Base-by-base conservation (phyloP, 1,140 invertebrate genomes). In the Sinonovacula constricta region DNA sequence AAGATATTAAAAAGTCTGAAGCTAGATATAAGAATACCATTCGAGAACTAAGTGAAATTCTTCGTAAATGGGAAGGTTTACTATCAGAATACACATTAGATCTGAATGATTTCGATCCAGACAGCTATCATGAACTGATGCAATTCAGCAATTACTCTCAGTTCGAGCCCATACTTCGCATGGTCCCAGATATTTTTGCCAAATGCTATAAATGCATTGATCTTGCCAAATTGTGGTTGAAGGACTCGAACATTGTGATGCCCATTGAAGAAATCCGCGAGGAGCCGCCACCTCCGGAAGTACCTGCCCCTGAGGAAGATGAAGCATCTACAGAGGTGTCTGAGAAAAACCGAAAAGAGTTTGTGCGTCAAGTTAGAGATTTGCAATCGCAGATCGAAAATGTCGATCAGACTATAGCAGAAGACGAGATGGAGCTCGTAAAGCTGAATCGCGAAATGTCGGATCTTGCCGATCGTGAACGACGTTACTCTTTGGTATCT, bases 201-300 rank as follows among this genome's bases (percentile, higher is more conserved):
- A 86, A 86, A 77, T 86, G 77, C 56, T 83, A 83, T 72, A 87
- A 87, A 67, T 83, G 81, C 18, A 67, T 87, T 18, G 83, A 86
- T 51, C 81, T 87, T 60, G 81, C 83, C 65, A 85, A 85, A 67
- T 68, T 79, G 28, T 87, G 86, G 86, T 78, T 84, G 70, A 66
- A 70, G 15, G 66, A 79, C 15, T 82, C 85, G 30, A 84, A 82
- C 53, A 75, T 81, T 36, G 79, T 86, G 12, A 80, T 84, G 56
- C 53, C 74, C 24, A 76, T 74, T 12, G 70, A 82, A 31, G 39
- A 45, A 18, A 7, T 18, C 7, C 7, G 18, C 7, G 39, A 45
- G 18, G 18, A 7, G 39, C 39, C 39, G 7, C 18, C 18, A 18
- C 39, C 39, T 7, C 7, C 39, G 7, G 7, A 7, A 45, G 39